These are phyloP conservation scores for Drosophila sp. DNA, from an alignment of 1,140 invertebrate species.

Conservation along the genomic window DNA sequence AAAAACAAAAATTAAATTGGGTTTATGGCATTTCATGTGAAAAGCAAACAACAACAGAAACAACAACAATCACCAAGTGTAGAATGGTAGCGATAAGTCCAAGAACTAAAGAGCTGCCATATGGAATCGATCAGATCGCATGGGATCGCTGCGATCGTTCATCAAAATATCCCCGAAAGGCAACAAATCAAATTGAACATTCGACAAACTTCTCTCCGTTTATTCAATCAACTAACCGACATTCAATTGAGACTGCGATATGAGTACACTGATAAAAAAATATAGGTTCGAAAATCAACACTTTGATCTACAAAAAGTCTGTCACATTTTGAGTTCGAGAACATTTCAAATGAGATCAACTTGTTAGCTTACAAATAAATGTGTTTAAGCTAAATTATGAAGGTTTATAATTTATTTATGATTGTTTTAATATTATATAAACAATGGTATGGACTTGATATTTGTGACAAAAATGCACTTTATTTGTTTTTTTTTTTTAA, in stretches of 20 bases:
- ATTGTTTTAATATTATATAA: too few species aligned
- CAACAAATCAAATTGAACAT: slow-evolving; percentile 31
- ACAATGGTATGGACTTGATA: too few species aligned
- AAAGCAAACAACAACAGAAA: slow-evolving; percentile 56
- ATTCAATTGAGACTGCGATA: slow-evolving; percentile 38
- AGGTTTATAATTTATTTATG: too few species aligned
- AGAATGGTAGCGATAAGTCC: slow-evolving; percentile 23
- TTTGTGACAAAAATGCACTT: too few species aligned
- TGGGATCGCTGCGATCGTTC: neutral
- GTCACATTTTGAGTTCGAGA: too few species aligned
- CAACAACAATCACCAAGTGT: slow-evolving; percentile 16
- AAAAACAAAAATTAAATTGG: slow-evolving; percentile 80
- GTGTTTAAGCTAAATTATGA: too few species aligned
- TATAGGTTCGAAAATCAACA: too few species aligned
- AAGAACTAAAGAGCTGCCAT: slow-evolving; percentile 34
- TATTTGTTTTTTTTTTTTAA: too few species aligned
- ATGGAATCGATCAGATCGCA: slow-evolving; percentile 33
- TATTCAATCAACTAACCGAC: slow-evolving; percentile 30
- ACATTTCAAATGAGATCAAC: too few species aligned
- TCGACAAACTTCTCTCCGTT: slow-evolving; percentile 10
- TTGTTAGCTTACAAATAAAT: too few species aligned
- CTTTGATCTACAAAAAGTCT: too few species aligned
- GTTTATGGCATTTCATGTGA: slow-evolving; percentile 82
- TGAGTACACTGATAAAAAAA: too few species aligned
- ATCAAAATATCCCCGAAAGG: neutral